Base-by-base conservation (phyloP, 2,888 invertebrate species). In the Altica lythri region DNA sequence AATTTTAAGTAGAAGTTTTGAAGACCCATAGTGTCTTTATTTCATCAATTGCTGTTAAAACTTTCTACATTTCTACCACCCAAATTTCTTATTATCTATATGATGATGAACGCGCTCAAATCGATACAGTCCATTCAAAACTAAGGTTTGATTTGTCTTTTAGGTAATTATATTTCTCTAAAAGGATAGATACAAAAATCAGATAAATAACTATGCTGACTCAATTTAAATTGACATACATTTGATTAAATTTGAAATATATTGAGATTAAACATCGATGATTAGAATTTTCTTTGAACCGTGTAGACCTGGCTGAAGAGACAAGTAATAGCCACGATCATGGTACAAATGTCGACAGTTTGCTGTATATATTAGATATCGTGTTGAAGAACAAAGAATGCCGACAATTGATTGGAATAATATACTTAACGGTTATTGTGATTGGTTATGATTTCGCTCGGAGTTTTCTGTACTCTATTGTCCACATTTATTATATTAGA, bases 351-450 rank as follows among this genome's bases (percentile, higher is more conserved):
- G 35, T 19, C 44, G 27, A 27, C 27, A 32, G 32, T 44, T 44
- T 45, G 16, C 25, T 43, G 14, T 40, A 40, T 45, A 16, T 49
- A 50, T 48, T 40, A 38, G 19, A 19, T 19, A 38, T 38, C 38
- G 12, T 14, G 9, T 12, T 14, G 17, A 48, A 19, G 30, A 49
- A 55, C 52, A 59, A 59, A 59, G 55, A 35, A 37, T 22, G 32
- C 59, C 59, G 59, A 49, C 55, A 25, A 27, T 53, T 34, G 55
- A 59, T 59, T 43, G 45, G 42, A 40, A 53, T 49, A 44, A 59
- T 59, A 45, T 40, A 35, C 47, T 55, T 49, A 55, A 58, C 52
- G 46, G 53, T 40, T 53, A 47, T 55, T 53, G 44, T 55, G 46
- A 58, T 53, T 5, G 34, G 16, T 34, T 34, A 34, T 34, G 34